Conservation (phyloP, 2,888 invertebrate genomes). For the Toxonevra muliebris region DNA sequence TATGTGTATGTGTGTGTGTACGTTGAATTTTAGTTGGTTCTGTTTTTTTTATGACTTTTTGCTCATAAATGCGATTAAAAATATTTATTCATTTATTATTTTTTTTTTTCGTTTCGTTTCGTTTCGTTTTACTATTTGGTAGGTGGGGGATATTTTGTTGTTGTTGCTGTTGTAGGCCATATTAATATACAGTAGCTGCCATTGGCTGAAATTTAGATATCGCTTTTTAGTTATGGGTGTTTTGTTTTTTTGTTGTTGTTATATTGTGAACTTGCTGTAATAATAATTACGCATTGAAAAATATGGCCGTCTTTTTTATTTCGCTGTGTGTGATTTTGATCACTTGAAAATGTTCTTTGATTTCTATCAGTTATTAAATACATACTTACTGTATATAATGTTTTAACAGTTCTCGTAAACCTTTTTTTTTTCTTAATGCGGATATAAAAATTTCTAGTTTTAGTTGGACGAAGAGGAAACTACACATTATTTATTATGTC, state of each 20-base stretch:
- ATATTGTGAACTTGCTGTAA: too few relatives aligned
- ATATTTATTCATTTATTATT: constrained; percentile 31
- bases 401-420: too few relatives aligned
- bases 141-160: constrained; percentile 34
- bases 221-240: constrained; percentile 12
- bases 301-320: constrained; percentile 6
- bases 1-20: constrained; percentile 1
- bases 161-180: constrained; percentile 52
- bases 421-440: too few relatives aligned
- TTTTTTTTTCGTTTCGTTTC: constrained; percentile 12
- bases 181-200: constrained; percentile 26
- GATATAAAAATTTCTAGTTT: too few relatives aligned
- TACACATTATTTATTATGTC: too few relatives aligned
- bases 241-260: constrained; percentile 4
- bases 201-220: constrained; percentile 33
- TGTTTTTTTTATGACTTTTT: constrained; percentile 21
- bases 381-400: too few relatives aligned
- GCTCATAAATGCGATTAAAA: constrained; percentile 36
- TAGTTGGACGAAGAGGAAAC: too few relatives aligned
- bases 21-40: background rate
- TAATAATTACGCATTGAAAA: background rate
- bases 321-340: background rate
- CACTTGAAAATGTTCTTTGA: too few relatives aligned
- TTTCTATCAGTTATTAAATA: too few relatives aligned
- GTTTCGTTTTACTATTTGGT: constrained; percentile 21